phyloP scores from a whole-genome alignment of 2,113 vertebrate genomes.

The Amphiprion ocellaris region DNA sequence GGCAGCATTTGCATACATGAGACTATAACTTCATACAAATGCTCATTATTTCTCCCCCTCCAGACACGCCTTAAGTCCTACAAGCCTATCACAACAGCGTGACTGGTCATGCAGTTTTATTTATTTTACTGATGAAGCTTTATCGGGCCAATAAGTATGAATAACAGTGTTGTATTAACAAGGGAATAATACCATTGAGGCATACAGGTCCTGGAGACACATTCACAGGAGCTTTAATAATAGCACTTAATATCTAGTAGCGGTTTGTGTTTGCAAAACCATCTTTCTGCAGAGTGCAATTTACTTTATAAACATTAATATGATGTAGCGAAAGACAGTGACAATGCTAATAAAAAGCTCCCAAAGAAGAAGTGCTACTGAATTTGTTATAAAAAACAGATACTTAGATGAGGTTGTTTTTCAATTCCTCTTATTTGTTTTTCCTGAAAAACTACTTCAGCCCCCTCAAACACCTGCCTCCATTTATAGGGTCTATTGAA shows the following conservation, averaged over 20 bases:
- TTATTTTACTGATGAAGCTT: slow-evolving; percentile 29
- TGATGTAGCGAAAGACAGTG: too few species aligned
- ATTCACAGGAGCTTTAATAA: slow-evolving; percentile 32
- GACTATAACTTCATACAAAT: slow-evolving; percentile 26
- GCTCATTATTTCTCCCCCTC: slow-evolving; percentile 62
- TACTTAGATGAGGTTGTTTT: background rate
- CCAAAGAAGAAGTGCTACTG: background rate
- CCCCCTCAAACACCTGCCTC: too few species aligned
- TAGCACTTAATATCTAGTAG: background rate
- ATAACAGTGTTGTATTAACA: slow-evolving; percentile 7
- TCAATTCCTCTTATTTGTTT: too few species aligned
- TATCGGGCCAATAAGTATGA: background rate
- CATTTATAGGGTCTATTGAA: background rate
- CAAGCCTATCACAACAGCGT: slow-evolving; percentile 40
- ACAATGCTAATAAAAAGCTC: background rate
- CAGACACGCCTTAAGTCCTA: slow-evolving; percentile 43
- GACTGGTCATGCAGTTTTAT: slow-evolving; percentile 5
- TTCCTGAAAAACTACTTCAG: too few species aligned
- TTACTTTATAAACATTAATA: too few species aligned
- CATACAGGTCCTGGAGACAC: slow-evolving; percentile 9
- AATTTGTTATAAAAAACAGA: background rate
- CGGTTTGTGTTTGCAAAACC: background rate
- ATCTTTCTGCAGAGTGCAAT: background rate
- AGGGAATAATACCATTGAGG: background rate
- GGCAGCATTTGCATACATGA: slow-evolving; percentile 16